A percentile compares a stretch with the other conserved stretches of the same genome.
These are phyloP conservation scores for Pavo muticus DNA, from an alignment of 2,113 vertebrate species.

Conservation along the genomic window DNA sequence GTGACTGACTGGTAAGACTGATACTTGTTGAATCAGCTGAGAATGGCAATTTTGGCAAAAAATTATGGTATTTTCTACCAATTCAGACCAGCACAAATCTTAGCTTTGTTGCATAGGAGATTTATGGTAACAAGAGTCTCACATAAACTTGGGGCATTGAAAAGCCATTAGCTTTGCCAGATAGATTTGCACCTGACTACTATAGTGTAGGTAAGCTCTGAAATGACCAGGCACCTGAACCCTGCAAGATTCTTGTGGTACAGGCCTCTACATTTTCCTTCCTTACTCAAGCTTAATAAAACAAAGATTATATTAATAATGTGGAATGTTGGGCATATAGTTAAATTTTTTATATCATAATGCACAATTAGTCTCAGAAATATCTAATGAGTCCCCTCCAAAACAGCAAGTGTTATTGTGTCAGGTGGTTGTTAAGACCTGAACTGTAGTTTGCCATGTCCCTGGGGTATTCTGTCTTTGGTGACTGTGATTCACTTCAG, in stretches of 20 bases:
- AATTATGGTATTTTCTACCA: neutral
- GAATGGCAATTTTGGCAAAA: neutral
- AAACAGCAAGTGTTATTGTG: neutral
- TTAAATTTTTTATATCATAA: neutral
- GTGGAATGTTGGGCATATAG: neutral
- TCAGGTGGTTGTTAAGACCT: neutral
- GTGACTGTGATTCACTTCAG: neutral
- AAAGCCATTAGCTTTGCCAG: neutral
- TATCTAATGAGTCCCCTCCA: neutral
- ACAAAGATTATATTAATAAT: neutral
- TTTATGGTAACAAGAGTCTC: neutral
- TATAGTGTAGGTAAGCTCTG: neutral
- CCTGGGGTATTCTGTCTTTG: neutral
- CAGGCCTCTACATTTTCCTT: neutral
- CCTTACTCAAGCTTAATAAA: neutral
- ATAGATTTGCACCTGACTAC: neutral
- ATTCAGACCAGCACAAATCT: neutral
- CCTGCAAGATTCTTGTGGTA: neutral
- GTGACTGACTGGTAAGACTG: neutral
- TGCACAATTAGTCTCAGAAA: neutral
- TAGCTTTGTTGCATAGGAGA: neutral
- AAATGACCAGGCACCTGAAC: neutral
- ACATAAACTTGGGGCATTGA: neutral
- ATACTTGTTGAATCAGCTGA: neutral
- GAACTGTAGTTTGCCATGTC: neutral